Conservation (phyloP, 2,888 invertebrate genomes). For the Ophioninae sp. region DNA sequence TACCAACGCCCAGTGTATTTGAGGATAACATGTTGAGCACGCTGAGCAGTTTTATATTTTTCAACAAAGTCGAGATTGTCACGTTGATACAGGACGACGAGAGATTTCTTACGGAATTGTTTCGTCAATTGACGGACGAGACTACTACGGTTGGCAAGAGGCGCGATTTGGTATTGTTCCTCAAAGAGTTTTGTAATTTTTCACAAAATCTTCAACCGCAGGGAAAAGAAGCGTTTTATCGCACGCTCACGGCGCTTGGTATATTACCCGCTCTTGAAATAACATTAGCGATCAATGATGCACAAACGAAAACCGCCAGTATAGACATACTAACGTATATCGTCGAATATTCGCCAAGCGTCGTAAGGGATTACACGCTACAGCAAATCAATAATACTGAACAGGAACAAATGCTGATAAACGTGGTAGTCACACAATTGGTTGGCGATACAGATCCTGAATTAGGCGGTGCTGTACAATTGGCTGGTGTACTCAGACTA, state of each 20-base stretch:
- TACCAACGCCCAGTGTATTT: conserved; percentile 99
- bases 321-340: conserved; percentile 99
- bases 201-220: conserved; percentile 99
- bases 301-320: conserved; percentile 96
- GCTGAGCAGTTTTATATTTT: conserved; percentile 99
- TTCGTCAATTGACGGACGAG: conserved; percentile 95
- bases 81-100: conserved; percentile 99
- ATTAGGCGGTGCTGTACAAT: conserved; percentile 97
- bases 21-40: conserved; percentile 99
- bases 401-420: conserved; percentile 96
- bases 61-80: conserved; percentile 99
- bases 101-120: conserved; percentile 96
- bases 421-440: conserved; percentile 99
- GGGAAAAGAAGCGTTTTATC: conserved; percentile 98
- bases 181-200: conserved; percentile 99
- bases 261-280: conserved; percentile 95
- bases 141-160: conserved; percentile 92
- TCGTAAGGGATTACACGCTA: conserved; percentile 97
- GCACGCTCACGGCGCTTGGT: conserved; percentile 93
- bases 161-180: conserved; percentile 96
- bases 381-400: conserved; percentile 95
- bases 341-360: conserved; percentile 98
- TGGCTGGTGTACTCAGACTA: conserved; percentile 96
- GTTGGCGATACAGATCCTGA: conserved; percentile 98
- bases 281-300: conserved; percentile 94